These are phyloP conservation scores for Mormyrus proboscirostris DNA, from an alignment of 2,797 vertebrate species.

Conservation along the genomic window DNA sequence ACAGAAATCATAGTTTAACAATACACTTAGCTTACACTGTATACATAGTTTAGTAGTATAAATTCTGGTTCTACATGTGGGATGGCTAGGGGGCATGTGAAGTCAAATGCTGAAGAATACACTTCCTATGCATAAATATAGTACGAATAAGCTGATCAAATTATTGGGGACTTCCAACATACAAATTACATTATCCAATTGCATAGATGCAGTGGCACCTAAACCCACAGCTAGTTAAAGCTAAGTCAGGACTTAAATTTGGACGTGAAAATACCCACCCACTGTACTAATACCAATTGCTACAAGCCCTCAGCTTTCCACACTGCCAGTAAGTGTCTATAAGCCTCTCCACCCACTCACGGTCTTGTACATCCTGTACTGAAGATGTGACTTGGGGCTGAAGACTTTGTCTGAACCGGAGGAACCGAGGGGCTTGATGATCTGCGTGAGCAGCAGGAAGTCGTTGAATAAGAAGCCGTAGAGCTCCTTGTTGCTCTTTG, in stretches of 20 bases:
- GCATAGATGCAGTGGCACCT: background rate
- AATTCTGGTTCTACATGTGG: too few species aligned
- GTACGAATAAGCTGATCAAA: background rate
- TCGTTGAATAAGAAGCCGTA: slow-evolving; percentile 98
- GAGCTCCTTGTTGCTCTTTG: slow-evolving; percentile 97
- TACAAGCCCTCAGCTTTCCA: background rate
- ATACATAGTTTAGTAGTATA: background rate
- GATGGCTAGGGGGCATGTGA: background rate
- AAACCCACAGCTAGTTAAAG: background rate
- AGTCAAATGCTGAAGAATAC: background rate
- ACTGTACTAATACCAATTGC: background rate
- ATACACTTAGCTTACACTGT: background rate
- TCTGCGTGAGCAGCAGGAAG: slow-evolving; percentile 96
- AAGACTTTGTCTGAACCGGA: slow-evolving; percentile 90
- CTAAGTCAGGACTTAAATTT: background rate
- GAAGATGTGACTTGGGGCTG: slow-evolving; percentile 92
- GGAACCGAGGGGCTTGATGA: slow-evolving; percentile 85
- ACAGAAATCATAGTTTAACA: slow-evolving; percentile 17
- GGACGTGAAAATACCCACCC: background rate
- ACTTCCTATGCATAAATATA: background rate
- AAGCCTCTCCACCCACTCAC: slow-evolving; percentile 54
- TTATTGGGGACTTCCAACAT: background rate
- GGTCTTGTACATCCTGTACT: slow-evolving; percentile 98
- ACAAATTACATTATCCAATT: background rate
- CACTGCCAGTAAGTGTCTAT: background rate